Percentiles rank a stretch among this genome's conserved stretches.
Conservation (phyloP, 2,113 vertebrate species). For the Stictonetta naevosa region DNA sequence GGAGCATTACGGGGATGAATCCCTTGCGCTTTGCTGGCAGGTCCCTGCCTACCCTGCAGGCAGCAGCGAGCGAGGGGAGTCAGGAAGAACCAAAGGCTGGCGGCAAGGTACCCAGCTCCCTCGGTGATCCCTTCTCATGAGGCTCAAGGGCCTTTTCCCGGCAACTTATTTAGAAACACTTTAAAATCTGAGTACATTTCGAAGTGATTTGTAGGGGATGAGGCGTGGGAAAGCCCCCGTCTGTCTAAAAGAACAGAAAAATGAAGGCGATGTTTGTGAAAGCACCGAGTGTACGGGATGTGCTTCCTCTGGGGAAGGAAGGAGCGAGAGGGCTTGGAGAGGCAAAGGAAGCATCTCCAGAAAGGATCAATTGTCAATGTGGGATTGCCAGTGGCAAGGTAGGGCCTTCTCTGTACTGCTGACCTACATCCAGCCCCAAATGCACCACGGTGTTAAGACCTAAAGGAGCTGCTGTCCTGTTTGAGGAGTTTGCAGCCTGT, state of each 20-base stretch:
- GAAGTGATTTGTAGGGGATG: not conserved
- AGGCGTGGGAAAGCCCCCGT: not conserved
- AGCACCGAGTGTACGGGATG: not conserved
- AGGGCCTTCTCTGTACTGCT: not conserved
- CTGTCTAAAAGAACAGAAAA: not conserved
- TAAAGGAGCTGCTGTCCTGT: not conserved
- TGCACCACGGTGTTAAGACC: rapidly evolving
- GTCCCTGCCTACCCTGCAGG: not conserved
- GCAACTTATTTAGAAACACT: not conserved
- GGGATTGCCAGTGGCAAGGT: not conserved
- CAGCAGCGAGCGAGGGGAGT: rapidly evolving
- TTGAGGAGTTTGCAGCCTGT: not conserved
- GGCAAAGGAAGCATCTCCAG: not conserved
- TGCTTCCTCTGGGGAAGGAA: not conserved
- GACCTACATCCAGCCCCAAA: not conserved
- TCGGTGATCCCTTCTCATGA: not conserved
- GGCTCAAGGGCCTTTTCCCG: not conserved
- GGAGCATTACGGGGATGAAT: rapidly evolving
- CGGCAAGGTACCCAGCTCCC: not conserved
- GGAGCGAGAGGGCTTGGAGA: rapidly evolving
- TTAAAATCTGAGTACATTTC: not conserved
- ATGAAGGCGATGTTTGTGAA: not conserved
- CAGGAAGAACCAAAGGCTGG: not conserved
- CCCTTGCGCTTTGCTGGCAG: not conserved
- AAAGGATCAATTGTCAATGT: not conserved